Evolutionary conservation across 1,140 invertebrate species (phyloP).

Genomic region (Apis dorsata): DNA sequence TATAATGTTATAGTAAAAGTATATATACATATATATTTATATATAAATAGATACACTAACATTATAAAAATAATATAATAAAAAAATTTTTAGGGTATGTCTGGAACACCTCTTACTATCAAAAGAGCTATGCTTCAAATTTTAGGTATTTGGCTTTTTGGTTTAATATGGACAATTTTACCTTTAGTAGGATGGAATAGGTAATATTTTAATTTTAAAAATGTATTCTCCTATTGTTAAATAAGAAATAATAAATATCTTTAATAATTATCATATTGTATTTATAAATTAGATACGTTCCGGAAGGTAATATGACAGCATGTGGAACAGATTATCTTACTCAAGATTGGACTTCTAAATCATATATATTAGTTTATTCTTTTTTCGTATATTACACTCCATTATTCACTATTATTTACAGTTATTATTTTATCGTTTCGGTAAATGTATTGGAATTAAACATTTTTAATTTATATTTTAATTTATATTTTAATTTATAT

Average conservation of each 20-base stretch:
- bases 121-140: constrained; percentile 85
- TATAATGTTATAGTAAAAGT: constrained; percentile 92
- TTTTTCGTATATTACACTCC: constrained; percentile 87
- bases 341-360: constrained; percentile 83
- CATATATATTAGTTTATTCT: constrained; percentile 86
- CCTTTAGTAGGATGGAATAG: constrained; percentile 90
- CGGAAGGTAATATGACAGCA: constrained; percentile 91
- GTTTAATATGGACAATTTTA: constrained; percentile 84
- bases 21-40: not conserved
- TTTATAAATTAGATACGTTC: constrained; percentile 84
- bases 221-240: not conserved
- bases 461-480: not conserved
- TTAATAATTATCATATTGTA: not conserved
- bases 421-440: constrained; percentile 88
- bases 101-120: constrained; percentile 86
- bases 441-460: constrained; percentile 22
- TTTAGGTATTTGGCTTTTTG: constrained; percentile 85
- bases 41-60: not conserved
- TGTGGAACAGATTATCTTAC: constrained; percentile 91
- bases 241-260: not conserved
- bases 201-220: constrained; percentile 27
- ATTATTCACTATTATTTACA: constrained; percentile 86
- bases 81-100: constrained; percentile 79
- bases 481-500: not conserved
- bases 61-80: constrained; percentile 2